Conservation (phyloP, 2,888 invertebrate genomes). For the Stictocephala bisonia region DNA sequence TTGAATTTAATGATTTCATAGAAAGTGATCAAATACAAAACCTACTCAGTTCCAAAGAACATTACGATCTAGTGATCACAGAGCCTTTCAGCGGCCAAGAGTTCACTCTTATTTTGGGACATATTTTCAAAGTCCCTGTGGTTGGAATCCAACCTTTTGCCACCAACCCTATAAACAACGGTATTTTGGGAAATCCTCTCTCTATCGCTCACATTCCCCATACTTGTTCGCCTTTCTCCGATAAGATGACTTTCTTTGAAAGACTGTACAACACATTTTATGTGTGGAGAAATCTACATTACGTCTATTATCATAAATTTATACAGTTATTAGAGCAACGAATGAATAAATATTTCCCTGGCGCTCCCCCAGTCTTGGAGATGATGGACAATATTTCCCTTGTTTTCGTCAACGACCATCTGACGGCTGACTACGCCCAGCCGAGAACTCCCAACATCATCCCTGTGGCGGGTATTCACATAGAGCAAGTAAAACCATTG, state of each 20-base stretch:
- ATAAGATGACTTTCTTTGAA: background rate
- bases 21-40: too few relatives aligned
- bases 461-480: slow-evolving; percentile 7
- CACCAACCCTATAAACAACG: background rate
- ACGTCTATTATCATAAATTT: too few relatives aligned
- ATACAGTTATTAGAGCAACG: too few relatives aligned
- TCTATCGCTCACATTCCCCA: background rate
- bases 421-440: slow-evolving; percentile 7
- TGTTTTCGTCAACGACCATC: slow-evolving; percentile 50
- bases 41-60: background rate
- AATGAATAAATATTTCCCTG: slow-evolving; percentile 2
- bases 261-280: background rate
- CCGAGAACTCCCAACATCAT: background rate
- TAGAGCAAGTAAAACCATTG: background rate
- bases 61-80: background rate
- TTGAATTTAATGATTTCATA: too few relatives aligned
- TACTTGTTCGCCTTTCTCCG: background rate
- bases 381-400: slow-evolving; percentile 47
- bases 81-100: background rate
- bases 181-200: background rate
- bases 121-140: background rate
- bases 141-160: background rate
- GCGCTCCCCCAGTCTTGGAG: slow-evolving; percentile 44
- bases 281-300: background rate
- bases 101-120: background rate